These are phyloP conservation scores for Rhabdornis inornatus DNA, from an alignment of 2,113 vertebrate species.

Conservation along the genomic window DNA sequence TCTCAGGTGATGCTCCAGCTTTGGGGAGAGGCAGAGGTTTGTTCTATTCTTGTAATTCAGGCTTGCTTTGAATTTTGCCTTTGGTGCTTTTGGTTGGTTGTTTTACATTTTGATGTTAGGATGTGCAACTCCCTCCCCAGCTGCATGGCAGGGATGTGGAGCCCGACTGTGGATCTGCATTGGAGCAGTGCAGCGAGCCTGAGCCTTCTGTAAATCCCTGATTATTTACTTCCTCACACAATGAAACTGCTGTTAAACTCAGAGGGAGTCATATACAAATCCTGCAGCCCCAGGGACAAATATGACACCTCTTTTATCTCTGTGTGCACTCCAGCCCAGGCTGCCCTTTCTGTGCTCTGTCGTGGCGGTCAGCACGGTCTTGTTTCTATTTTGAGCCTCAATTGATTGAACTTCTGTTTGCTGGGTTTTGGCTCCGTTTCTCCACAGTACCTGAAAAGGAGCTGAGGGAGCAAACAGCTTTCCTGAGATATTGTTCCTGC, in stretches of 20 bases:
- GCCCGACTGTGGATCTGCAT: neutral
- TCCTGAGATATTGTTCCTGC: conserved; percentile 15
- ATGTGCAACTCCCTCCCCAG: neutral
- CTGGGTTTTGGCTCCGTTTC: neutral
- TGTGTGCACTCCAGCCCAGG: neutral
- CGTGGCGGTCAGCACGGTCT: neutral
- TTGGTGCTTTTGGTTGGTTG: neutral
- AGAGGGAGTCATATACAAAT: neutral
- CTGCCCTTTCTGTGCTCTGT: neutral
- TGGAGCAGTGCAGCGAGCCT: neutral
- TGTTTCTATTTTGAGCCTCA: neutral
- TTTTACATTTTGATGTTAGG: neutral
- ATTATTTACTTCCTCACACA: neutral
- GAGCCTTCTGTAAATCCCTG: neutral
- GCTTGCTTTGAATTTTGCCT: neutral
- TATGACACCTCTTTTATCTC: neutral
- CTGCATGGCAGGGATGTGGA: neutral
- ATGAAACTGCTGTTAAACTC: neutral
- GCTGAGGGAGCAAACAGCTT: neutral
- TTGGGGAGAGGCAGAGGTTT: neutral
- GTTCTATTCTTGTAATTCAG: neutral
- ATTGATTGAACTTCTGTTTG: neutral
- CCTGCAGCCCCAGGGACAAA: neutral
- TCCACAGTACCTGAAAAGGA: neutral
- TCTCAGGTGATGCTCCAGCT: neutral